A percentile compares a stretch with the other conserved stretches of the same genome.
Conservation (phyloP, 2,113 vertebrate species). For the Clarias batrachus region DNA sequence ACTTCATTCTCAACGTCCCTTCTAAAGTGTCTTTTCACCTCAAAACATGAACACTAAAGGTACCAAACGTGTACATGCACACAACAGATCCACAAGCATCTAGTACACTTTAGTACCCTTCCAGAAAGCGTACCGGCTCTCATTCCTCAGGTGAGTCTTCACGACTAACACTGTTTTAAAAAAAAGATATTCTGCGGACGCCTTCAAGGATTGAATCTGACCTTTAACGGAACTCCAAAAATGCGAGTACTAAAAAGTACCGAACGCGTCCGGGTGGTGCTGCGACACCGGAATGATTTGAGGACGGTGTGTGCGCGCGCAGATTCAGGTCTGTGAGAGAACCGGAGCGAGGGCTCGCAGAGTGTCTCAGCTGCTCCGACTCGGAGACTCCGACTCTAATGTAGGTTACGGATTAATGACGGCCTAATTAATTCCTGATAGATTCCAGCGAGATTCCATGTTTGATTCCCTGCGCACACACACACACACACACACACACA, state of each 20-base stretch:
- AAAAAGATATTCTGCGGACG: too few species aligned
- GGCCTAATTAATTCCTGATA: slow-evolving; percentile 56
- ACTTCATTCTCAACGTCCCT: neutral
- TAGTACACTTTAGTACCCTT: too few species aligned
- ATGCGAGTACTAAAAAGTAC: neutral
- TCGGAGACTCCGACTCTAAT: slow-evolving; percentile 24
- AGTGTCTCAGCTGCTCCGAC: slow-evolving; percentile 12
- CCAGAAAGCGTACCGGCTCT: neutral
- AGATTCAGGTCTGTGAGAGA: neutral
- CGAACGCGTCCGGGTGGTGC: neutral
- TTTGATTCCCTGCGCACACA: neutral
- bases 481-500: slow-evolving; percentile 9
- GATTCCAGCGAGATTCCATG: slow-evolving; percentile 26
- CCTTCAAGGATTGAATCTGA: neutral
- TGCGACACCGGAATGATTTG: neutral
- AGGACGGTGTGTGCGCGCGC: neutral
- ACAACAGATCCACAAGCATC: neutral
- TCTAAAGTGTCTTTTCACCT: neutral
- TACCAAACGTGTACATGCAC: neutral
- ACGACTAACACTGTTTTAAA: too few species aligned
- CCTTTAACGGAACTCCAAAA: neutral
- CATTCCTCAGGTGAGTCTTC: neutral
- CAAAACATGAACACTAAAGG: neutral
- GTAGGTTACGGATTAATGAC: slow-evolving; percentile 50
- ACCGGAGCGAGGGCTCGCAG: neutral